phyloP scores from a whole-genome alignment of 2,797 vertebrate species.

The Denticeps clupeoides region DNA sequence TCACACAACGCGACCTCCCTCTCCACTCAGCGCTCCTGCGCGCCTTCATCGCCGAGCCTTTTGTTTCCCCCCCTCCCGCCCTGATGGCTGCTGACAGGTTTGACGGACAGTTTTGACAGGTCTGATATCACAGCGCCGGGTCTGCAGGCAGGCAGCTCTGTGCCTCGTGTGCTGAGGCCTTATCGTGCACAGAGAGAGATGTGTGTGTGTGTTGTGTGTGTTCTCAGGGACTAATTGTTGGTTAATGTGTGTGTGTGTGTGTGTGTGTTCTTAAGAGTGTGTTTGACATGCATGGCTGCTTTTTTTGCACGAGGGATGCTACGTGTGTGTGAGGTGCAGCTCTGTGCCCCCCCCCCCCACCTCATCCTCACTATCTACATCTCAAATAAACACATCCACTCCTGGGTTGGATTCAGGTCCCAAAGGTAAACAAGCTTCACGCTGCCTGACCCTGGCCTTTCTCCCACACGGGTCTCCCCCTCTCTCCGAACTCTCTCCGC shows the following conservation, averaged over 20 bases:
- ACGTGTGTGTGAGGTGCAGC: slow-evolving; percentile 4
- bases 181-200: too few relatives aligned
- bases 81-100: slow-evolving; percentile 19
- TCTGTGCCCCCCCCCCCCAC: slow-evolving; percentile 7
- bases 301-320: too few relatives aligned
- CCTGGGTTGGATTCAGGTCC: slow-evolving; percentile 21
- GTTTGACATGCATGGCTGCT: too few relatives aligned
- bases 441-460: slow-evolving; percentile 5
- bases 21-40: neutral
- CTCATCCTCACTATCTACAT: neutral
- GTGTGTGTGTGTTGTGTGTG: too few relatives aligned
- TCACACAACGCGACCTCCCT: neutral
- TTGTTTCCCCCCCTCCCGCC: slow-evolving; percentile 11
- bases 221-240: slow-evolving; percentile 21
- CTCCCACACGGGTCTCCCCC: neutral
- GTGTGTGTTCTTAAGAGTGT: slow-evolving; percentile 6
- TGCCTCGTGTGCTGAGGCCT: neutral
- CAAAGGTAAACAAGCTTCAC: slow-evolving; percentile 19
- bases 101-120: slow-evolving; percentile 32
- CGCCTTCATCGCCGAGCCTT: slow-evolving; percentile 7
- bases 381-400: slow-evolving; percentile 19
- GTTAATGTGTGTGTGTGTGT: slow-evolving; percentile 2
- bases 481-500: neutral
- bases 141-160: neutral
- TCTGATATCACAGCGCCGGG: slow-evolving; percentile 11